These are phyloP conservation scores for Ceyx erithaca DNA, from an alignment of 2,797 vertebrate genomes.

Conservation along the genomic window DNA sequence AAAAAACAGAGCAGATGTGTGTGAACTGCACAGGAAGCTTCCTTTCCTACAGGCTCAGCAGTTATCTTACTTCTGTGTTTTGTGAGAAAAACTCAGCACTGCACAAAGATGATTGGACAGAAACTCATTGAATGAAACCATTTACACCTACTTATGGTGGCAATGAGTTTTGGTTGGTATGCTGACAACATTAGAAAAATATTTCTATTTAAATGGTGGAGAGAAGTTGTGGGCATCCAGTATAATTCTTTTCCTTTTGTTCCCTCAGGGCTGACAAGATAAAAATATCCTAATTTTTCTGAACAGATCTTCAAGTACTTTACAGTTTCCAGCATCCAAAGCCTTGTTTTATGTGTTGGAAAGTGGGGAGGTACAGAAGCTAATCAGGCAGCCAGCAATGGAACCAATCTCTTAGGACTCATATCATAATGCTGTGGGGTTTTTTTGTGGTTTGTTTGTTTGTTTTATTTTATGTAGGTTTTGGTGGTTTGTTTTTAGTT, in stretches of 20 bases:
- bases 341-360: neutral
- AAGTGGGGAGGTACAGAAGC: neutral
- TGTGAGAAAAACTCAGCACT: neutral
- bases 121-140: neutral
- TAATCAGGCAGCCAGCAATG: neutral
- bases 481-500: no score
- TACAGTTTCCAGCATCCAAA: neutral
- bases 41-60: neutral
- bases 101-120: neutral
- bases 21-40: neutral
- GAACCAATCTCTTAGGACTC: neutral
- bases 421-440: no score
- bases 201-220: neutral
- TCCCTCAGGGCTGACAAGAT: neutral
- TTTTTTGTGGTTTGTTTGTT: no score
- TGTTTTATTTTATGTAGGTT: no score
- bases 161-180: neutral
- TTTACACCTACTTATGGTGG: neutral
- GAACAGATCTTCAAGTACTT: neutral
- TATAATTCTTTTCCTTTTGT: neutral
- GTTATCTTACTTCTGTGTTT: neutral
- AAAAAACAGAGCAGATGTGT: accelerated
- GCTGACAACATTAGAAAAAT: neutral
- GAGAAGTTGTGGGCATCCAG: neutral
- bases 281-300: neutral